Evolutionary conservation across 2,113 vertebrate species (phyloP).

Genomic region (Ariopsis seemanni): DNA sequence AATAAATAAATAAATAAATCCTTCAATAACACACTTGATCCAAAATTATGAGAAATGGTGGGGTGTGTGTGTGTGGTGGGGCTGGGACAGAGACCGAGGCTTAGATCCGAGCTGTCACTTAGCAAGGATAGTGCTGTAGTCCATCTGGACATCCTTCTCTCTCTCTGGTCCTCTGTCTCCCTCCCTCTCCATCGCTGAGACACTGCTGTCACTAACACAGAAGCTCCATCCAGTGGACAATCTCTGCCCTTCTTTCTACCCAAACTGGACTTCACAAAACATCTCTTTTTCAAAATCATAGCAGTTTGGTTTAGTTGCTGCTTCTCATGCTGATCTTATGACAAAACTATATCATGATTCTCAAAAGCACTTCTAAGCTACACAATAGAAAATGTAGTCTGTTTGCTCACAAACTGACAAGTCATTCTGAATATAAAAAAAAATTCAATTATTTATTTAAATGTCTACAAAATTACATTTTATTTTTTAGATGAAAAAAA

Average conservation of each 20-base stretch:
- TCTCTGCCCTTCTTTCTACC: conserved; percentile 39
- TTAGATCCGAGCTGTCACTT: conserved; percentile 41
- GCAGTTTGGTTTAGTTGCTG: neutral
- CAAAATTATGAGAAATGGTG: neutral
- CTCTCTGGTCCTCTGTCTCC: conserved; percentile 6
- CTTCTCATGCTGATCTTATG: neutral
- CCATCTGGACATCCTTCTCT: conserved; percentile 58
- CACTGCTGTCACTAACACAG: conserved; percentile 53
- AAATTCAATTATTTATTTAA: neutral
- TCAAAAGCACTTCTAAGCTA: neutral
- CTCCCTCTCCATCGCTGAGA: conserved; percentile 27
- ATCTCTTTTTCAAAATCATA: neutral
- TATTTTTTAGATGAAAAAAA: neutral
- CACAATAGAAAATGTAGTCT: neutral
- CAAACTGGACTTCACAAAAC: neutral
- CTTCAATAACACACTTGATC: neutral
- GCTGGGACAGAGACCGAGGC: conserved; percentile 4
- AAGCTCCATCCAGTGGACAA: conserved; percentile 74
- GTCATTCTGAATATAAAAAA: neutral
- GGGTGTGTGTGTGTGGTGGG: too few relatives aligned
- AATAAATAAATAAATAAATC: too few relatives aligned
- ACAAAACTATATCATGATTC: neutral
- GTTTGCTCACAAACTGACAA: neutral
- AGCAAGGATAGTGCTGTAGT: conserved; percentile 57
- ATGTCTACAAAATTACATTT: neutral